phyloP scores from a whole-genome alignment of 2,888 invertebrate genomes.

The Tanypteryx hageni region DNA sequence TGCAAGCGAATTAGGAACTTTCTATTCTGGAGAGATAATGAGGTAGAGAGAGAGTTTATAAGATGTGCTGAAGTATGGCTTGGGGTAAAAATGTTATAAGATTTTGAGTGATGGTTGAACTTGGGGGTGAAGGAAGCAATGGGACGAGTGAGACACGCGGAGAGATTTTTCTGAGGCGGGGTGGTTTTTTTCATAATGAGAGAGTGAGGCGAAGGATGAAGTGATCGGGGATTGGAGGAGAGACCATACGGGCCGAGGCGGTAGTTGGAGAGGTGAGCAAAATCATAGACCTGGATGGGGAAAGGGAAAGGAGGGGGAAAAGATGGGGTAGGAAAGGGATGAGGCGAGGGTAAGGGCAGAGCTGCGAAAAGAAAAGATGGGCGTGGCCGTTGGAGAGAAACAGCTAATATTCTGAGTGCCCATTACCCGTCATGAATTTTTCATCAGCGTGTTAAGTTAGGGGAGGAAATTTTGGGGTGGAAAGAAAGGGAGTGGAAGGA shows the following conservation, averaged over 20 bases:
- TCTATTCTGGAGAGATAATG: too few relatives aligned
- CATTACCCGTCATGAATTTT: slow-evolving; percentile 51
- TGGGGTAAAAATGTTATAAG: too few relatives aligned
- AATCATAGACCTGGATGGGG: neutral
- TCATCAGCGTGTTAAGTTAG: slow-evolving; percentile 51
- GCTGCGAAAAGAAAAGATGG: neutral
- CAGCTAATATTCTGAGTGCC: slow-evolving; percentile 54
- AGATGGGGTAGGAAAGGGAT: neutral
- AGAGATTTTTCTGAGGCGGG: neutral
- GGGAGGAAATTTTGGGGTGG: slow-evolving; percentile 28
- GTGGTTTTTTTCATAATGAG: neutral
- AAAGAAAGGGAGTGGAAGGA: neutral
- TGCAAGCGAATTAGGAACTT: too few relatives aligned
- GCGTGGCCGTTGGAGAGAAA: slow-evolving; percentile 23
- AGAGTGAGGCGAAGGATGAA: neutral
- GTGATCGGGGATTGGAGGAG: neutral
- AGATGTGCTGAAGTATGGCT: too few relatives aligned
- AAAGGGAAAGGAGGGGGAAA: neutral
- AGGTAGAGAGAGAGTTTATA: too few relatives aligned
- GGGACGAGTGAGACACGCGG: neutral
- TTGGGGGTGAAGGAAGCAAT: neutral
- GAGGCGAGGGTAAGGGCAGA: neutral
- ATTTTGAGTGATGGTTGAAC: too few relatives aligned
- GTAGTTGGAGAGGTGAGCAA: neutral
- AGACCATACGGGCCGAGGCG: neutral